phyloP scores from a whole-genome alignment of 2,797 vertebrate species.

The Moxostoma hubbsi region DNA sequence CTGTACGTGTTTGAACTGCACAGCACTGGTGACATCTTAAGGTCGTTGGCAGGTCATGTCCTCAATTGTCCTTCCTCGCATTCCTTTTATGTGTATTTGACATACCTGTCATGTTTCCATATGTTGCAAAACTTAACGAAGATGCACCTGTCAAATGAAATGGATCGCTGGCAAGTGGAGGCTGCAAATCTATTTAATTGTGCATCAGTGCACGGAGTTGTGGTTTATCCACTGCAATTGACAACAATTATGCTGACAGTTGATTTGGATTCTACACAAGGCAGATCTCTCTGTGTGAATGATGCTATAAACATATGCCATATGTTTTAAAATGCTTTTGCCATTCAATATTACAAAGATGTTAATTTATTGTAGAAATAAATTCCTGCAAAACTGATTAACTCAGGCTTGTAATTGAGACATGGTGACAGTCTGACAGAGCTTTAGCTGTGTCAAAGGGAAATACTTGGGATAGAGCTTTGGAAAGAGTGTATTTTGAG shows the following conservation, averaged over 20 bases:
- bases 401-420: slow-evolving; percentile 1
- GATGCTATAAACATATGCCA: not conserved
- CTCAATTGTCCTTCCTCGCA: slow-evolving; percentile 41
- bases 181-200: not conserved
- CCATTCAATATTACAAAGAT: not conserved
- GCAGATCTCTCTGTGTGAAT: not conserved
- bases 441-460: not conserved
- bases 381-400: not conserved
- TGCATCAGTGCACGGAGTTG: slow-evolving; percentile 8
- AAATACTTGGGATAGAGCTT: not conserved
- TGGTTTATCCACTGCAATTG: slow-evolving; percentile 14
- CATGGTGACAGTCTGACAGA: not conserved
- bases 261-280: not conserved
- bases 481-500: slow-evolving; percentile 30
- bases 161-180: not conserved
- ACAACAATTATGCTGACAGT: slow-evolving; percentile 15
- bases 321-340: not conserved
- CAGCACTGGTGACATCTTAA: slow-evolving; percentile 18
- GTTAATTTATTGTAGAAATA: not conserved
- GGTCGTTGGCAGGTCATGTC: slow-evolving; percentile 41
- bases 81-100: not conserved
- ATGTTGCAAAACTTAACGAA: not conserved
- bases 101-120: not conserved
- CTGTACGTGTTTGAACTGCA: not conserved
- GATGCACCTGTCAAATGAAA: not conserved